Percentiles rank a stretch among this genome's conserved stretches.
These are phyloP conservation scores for Micromussa lordhowensis DNA, from an alignment of 92 coral and sea anemone species.

Conservation along the genomic window DNA sequence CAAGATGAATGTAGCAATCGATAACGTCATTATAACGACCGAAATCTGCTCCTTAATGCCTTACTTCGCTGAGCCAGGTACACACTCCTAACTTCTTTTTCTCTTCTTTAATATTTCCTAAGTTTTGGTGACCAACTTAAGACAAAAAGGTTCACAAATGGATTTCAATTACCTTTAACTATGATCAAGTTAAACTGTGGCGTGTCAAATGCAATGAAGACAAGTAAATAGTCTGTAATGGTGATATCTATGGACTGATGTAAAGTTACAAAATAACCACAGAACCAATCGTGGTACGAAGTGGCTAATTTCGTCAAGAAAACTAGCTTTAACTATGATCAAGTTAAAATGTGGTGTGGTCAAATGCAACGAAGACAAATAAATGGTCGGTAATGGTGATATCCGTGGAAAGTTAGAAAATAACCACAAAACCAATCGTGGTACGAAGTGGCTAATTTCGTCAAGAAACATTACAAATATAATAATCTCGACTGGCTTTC, in stretches of 20 bases:
- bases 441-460: background rate
- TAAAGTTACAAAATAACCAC: background rate
- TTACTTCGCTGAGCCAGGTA: slow-evolving; percentile 45
- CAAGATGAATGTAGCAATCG: slow-evolving; percentile 17
- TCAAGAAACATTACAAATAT: background rate
- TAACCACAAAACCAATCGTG: background rate
- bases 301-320: background rate
- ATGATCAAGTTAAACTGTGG: too few relatives aligned
- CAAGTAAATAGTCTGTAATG: too few relatives aligned
- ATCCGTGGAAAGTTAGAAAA: too few relatives aligned
- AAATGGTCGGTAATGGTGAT: too few relatives aligned
- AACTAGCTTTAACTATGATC: background rate
- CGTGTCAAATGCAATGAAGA: too few relatives aligned
- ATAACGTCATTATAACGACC: slow-evolving; percentile 26
- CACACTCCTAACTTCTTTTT: background rate
- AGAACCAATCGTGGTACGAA: background rate
- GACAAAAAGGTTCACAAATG: background rate
- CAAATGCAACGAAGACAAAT: too few relatives aligned
- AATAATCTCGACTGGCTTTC: background rate
- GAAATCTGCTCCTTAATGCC: slow-evolving; percentile 22
- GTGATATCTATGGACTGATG: background rate
- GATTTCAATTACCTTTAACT: too few relatives aligned
- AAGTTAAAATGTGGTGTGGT: too few relatives aligned
- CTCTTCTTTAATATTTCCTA: background rate
- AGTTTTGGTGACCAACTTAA: background rate